Evolutionary conservation across 2,797 vertebrate species (phyloP), one percentile per base, ranked within the genome.

Genomic region (Mormyrus hasselquistii): DNA sequence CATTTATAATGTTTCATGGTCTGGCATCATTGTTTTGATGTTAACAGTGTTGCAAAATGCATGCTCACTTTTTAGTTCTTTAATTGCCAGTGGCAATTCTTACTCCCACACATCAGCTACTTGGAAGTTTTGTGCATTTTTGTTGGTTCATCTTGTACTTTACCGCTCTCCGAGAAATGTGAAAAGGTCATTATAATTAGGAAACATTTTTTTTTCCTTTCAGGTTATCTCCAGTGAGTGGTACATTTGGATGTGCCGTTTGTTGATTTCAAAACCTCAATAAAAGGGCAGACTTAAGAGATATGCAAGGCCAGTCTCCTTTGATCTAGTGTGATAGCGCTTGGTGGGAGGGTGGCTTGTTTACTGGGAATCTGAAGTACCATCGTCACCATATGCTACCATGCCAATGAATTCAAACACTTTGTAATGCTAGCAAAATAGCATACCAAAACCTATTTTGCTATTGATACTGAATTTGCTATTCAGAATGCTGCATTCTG

Each of bases 251-350:
- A 44, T 53, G n/a, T 87, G 41, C 65, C 52, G 49, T 87, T 87
- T 34, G 88, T 89, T 57, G 86, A 87, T 90, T 91, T 89, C 90
- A 90, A 88, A 90, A 85, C 4, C 47, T 59, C 41, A 2, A 88
- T 90, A 89, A 91, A 88, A 44, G 88, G 25, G 49, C 87, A 55
- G 69, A 53, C 47, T 59, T 85, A 59, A 82, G 82, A 89, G 83
- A 90, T 90, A 89, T 90, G 88, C 89, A 90, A 91, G 92, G 90
- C 88, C 91, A 87, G 57, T 25, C 62, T 14, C 25, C 91, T 92
- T 91, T 91, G 90, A 91, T 91, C 82, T 91, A 2, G 19, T 6
- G 57, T 29, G 29, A 4, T 69, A 73, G 59, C 34, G 57, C n/a
- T 62, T 53, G 49, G 47, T 89, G 83, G 50, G 50, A 89, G 62